These are phyloP conservation scores for Onychorhynchus coronatus DNA, from an alignment of 2,113 vertebrate genomes.

Conservation along the genomic window DNA sequence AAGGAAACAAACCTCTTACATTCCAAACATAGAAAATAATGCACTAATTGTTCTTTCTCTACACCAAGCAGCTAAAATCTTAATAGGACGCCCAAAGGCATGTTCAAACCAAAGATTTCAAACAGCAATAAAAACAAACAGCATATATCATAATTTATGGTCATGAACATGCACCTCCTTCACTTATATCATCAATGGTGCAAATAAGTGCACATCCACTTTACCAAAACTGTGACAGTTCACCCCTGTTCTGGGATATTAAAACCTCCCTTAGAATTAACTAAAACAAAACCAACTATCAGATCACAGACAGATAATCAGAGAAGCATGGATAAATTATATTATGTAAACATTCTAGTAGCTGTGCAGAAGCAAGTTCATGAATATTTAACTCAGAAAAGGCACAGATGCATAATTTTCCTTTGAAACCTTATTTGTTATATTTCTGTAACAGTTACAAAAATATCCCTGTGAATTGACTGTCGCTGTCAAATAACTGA, in stretches of 20 bases:
- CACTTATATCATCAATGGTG: not conserved
- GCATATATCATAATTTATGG: not conserved
- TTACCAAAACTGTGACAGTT: not conserved
- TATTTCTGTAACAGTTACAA: conserved; percentile 11
- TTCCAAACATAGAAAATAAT: not conserved
- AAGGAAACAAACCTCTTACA: not conserved
- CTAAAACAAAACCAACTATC: not conserved
- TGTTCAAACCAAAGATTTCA: not conserved
- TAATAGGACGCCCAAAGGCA: not conserved
- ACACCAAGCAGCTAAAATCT: not conserved
- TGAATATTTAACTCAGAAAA: not conserved
- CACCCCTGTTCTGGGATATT: not conserved
- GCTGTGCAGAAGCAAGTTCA: not conserved
- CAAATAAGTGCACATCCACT: not conserved
- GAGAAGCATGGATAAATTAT: not conserved
- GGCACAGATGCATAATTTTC: not conserved
- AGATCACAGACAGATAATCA: not conserved
- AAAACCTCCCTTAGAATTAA: not conserved
- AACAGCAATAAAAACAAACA: not conserved
- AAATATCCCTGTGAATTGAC: not conserved
- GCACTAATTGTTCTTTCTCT: not conserved
- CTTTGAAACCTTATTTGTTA: not conserved
- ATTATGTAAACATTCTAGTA: not conserved
- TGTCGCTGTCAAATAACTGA: not conserved
- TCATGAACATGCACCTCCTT: not conserved